These are phyloP conservation scores for Merluccius polli DNA, from an alignment of 2,797 vertebrate genomes.

Conservation along the genomic window DNA sequence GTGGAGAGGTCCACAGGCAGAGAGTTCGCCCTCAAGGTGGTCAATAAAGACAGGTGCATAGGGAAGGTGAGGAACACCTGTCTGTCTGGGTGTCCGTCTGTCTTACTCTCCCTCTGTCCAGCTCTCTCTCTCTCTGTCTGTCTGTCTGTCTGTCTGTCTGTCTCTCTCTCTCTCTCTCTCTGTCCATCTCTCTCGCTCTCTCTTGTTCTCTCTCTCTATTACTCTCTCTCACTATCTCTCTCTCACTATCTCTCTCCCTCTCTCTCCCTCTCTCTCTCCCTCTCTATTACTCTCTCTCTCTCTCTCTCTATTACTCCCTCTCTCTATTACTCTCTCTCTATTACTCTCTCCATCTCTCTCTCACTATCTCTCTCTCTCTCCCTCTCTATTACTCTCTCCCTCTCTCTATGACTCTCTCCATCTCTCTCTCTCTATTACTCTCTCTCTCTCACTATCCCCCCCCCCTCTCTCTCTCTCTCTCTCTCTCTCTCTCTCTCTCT, in stretches of 20 bases:
- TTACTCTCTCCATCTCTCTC: too few relatives aligned
- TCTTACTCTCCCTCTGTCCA: neutral
- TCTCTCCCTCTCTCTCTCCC: neutral
- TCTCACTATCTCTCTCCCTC: neutral
- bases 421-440: too few relatives aligned
- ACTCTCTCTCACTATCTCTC: neutral
- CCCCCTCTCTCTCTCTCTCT: too few relatives aligned
- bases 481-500: too few relatives aligned
- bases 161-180: neutral
- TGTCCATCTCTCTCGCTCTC: neutral
- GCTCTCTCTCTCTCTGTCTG: neutral
- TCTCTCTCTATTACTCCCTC: neutral
- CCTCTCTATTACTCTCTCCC: too few relatives aligned
- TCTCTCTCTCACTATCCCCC: too few relatives aligned
- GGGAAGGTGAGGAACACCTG: slow-evolving; percentile 82
- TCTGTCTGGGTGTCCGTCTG: neutral
- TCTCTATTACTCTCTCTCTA: too few relatives aligned
- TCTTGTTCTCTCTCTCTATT: neutral
- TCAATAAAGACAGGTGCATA: slow-evolving; percentile 95
- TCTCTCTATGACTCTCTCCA: too few relatives aligned
- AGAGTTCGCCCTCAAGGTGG: slow-evolving; percentile 97
- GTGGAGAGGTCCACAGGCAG: slow-evolving; percentile 93
- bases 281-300: neutral
- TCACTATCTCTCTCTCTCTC: too few relatives aligned
- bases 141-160: neutral